Evolutionary conservation across 2,888 invertebrate species (phyloP).

Genomic region (Heliconius aoede): DNA sequence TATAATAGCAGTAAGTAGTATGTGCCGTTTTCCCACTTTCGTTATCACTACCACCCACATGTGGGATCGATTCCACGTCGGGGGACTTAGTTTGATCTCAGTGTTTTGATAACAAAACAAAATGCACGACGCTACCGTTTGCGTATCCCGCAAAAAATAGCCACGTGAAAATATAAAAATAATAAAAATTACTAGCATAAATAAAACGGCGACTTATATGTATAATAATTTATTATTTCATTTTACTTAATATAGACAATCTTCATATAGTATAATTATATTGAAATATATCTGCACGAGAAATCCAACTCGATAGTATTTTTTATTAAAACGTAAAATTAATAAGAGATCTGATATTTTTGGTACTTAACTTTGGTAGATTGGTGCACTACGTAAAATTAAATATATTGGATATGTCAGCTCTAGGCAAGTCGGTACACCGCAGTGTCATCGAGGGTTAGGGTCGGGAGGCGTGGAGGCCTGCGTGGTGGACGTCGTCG

Average conservation of each 20-base stretch:
- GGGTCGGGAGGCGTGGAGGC: constrained; percentile 84
- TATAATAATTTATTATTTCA: constrained; percentile 42
- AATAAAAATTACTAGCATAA: neutral
- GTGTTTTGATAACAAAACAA: too few relatives aligned
- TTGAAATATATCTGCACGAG: constrained; percentile 34
- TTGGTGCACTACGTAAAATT: constrained; percentile 46
- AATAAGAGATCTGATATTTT: constrained; percentile 35
- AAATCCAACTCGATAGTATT: constrained; percentile 35
- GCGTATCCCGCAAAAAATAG: neutral
- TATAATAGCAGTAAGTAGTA: too few relatives aligned
- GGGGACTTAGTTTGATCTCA: too few relatives aligned
- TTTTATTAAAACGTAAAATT: constrained; percentile 28
- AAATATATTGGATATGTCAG: constrained; percentile 50
- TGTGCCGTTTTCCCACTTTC: too few relatives aligned
- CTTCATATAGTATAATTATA: constrained; percentile 39
- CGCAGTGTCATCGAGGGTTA: constrained; percentile 82
- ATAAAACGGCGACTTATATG: constrained; percentile 38
- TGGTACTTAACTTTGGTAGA: constrained; percentile 34
- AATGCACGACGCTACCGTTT: too few relatives aligned
- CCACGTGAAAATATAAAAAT: neutral
- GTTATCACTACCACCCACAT: too few relatives aligned
- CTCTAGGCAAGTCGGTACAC: constrained; percentile 74
- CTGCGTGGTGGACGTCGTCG: constrained; percentile 86
- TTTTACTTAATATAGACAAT: constrained; percentile 23
- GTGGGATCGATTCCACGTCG: too few relatives aligned